Evolutionary conservation across 2,797 vertebrate species (phyloP).

Genomic region (Manis javanica): DNA sequence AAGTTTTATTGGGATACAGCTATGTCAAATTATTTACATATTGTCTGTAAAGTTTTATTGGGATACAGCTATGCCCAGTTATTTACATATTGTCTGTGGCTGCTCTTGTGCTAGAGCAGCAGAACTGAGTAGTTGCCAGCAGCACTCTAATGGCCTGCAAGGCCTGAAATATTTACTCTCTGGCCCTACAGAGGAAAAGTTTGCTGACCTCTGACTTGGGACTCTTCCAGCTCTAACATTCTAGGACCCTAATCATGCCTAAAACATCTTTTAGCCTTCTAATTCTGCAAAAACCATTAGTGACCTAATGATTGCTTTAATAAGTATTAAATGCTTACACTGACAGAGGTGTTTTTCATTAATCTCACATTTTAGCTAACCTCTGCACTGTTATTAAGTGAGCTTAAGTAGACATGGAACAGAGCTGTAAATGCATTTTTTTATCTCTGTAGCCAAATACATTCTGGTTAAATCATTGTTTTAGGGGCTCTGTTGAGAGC

Average conservation of each 20-base stretch:
- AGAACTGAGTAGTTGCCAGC: background rate
- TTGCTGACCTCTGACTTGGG: background rate
- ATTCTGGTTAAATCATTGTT: conserved; percentile 61
- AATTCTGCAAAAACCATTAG: background rate
- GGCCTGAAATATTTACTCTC: background rate
- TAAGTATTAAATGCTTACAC: background rate
- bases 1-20: background rate
- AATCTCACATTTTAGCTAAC: conserved; percentile 15
- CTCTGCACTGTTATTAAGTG: conserved; percentile 44
- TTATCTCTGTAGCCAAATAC: conserved; percentile 56
- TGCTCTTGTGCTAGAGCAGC: background rate
- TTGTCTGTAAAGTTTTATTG: background rate
- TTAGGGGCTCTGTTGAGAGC: conserved; percentile 50
- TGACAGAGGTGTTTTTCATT: conserved; percentile 1
- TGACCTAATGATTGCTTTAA: conserved; percentile 1
- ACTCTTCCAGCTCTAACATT: background rate
- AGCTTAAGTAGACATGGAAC: conserved; percentile 1
- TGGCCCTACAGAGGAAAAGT: background rate
- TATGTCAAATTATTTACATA: background rate
- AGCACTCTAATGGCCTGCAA: background rate
- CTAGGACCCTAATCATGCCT: background rate
- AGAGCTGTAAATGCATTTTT: conserved; percentile 57
- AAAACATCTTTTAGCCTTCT: background rate
- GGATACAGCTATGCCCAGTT: background rate
- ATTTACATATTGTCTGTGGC: background rate